These are phyloP conservation scores for Cryptoprocta ferox DNA, from an alignment of 2,797 vertebrate genomes.

Conservation along the genomic window DNA sequence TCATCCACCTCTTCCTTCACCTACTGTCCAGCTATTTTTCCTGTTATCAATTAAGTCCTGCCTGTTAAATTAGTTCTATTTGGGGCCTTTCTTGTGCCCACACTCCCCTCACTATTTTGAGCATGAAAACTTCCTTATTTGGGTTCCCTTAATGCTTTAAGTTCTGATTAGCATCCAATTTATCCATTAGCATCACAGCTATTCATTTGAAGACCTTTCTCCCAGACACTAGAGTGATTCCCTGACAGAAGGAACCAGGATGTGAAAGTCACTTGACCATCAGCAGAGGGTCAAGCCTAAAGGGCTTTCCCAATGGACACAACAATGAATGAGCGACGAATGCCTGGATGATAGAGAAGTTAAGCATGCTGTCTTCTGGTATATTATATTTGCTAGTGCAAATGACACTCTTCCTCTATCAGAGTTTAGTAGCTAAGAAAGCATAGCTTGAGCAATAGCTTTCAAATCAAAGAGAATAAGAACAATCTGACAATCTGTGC, in stretches of 20 bases:
- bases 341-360: neutral
- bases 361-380: neutral
- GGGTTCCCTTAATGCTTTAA: neutral
- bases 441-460: neutral
- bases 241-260: neutral
- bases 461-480: neutral
- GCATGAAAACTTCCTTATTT: neutral
- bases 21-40: neutral
- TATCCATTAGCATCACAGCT: neutral
- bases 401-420: neutral
- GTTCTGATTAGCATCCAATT: neutral
- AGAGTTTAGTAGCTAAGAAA: neutral
- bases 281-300: neutral
- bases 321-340: neutral
- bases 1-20: neutral
- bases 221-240: neutral
- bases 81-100: neutral
- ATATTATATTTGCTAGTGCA: conserved; percentile 1
- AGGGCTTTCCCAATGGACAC: neutral
- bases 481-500: neutral
- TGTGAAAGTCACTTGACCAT: neutral
- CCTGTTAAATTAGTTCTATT: neutral
- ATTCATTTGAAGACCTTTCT: neutral
- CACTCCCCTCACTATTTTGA: neutral
- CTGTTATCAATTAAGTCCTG: neutral